A percentile compares a stretch with the other conserved stretches of the same genome.
phyloP scores from a whole-genome alignment of 2,888 invertebrate genomes.

The Drosophila neonasuta region DNA sequence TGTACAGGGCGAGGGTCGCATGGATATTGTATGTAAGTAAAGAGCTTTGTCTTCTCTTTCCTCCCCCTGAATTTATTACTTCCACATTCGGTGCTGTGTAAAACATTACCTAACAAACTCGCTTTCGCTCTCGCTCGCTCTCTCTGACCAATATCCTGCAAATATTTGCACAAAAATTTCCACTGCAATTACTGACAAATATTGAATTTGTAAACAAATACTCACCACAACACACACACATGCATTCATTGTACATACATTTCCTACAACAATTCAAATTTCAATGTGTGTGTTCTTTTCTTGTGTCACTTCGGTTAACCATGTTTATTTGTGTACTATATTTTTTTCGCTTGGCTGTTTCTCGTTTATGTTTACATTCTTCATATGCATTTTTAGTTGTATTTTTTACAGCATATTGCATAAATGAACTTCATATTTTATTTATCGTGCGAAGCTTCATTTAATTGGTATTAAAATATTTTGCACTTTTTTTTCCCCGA shows the following conservation, averaged over 20 bases:
- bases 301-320: conserved; percentile 10
- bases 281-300: background rate
- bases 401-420: background rate
- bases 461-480: conserved; percentile 7
- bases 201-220: conserved; percentile 51
- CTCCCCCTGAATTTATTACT: background rate
- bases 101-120: conserved; percentile 32
- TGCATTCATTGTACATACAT: conserved; percentile 9
- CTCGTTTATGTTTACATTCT: conserved; percentile 7
- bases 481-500: background rate
- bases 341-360: conserved; percentile 7
- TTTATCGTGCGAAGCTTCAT: background rate
- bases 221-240: background rate
- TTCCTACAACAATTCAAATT: conserved; percentile 9
- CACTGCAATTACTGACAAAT: conserved; percentile 64
- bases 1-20: conserved; percentile 88
- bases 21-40: conserved; percentile 91
- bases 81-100: background rate
- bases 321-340: conserved; percentile 7
- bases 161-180: conserved; percentile 56
- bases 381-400: background rate
- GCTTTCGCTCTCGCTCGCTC: no score
- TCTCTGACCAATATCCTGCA: conserved; percentile 10
- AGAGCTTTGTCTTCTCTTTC: background rate
- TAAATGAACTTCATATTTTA: conserved; percentile 2